Evolutionary conservation across 2,113 vertebrate genomes (phyloP).

Genomic region (Hemicordylus capensis): DNA sequence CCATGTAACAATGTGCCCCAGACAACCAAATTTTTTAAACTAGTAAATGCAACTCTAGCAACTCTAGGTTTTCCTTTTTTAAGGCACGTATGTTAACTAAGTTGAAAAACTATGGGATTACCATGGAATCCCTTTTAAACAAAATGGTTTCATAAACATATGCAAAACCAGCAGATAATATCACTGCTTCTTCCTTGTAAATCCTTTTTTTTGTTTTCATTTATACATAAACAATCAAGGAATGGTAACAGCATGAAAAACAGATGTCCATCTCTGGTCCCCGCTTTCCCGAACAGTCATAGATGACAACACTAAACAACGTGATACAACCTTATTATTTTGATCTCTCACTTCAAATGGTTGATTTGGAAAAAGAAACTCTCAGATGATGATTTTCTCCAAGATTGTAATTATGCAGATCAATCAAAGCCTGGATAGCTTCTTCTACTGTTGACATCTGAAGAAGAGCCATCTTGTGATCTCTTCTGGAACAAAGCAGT

Average conservation of each 20-base stretch:
- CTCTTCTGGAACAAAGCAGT: constrained; percentile 84
- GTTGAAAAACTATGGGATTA: constrained; percentile 76
- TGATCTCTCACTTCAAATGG: constrained; percentile 83
- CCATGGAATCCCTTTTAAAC: constrained; percentile 75
- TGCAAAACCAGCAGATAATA: constrained; percentile 74
- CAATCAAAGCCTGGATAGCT: constrained; percentile 95
- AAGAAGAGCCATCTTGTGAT: constrained; percentile 98
- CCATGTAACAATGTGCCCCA: constrained; percentile 84
- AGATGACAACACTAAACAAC: constrained; percentile 81
- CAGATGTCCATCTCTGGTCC: constrained; percentile 86
- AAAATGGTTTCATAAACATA: constrained; percentile 80
- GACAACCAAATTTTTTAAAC: constrained; percentile 78
- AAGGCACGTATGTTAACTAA: constrained; percentile 94
- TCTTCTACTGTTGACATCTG: constrained; percentile 98
- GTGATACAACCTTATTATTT: constrained; percentile 70
- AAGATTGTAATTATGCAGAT: constrained; percentile 98
- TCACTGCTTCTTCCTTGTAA: constrained; percentile 65
- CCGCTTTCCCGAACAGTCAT: constrained; percentile 87
- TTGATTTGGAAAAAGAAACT: constrained; percentile 98
- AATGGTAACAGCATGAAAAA: constrained; percentile 82
- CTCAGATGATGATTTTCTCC: constrained; percentile 96
- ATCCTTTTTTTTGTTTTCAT: constrained; percentile 64
- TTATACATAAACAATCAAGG: constrained; percentile 74
- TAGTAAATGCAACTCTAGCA: constrained; percentile 79
- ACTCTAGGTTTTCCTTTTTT: constrained; percentile 86